These are phyloP conservation scores for Sesia apiformis DNA, from an alignment of 2,888 invertebrate species.

Conservation along the genomic window DNA sequence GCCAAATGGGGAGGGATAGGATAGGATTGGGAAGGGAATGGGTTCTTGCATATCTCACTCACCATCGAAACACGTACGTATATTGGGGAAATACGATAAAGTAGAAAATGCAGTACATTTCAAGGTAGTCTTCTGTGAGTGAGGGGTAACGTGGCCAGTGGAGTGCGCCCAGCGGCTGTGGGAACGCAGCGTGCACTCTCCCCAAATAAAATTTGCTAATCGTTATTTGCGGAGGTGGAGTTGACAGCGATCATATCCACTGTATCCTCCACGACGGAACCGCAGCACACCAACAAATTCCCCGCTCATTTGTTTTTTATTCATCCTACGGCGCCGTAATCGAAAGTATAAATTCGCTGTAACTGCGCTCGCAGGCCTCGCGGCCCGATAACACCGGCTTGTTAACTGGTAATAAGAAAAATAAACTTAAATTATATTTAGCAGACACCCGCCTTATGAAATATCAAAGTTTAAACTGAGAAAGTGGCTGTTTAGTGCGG, in stretches of 20 bases:
- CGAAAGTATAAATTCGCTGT: constrained; percentile 71
- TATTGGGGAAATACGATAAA: too few species aligned
- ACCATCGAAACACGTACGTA: too few species aligned
- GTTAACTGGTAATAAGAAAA: constrained; percentile 67
- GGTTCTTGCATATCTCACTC: too few species aligned
- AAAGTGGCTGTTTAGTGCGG: constrained; percentile 5
- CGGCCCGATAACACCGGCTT: constrained; percentile 57
- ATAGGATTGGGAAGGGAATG: too few species aligned
- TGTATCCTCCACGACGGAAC: constrained; percentile 11
- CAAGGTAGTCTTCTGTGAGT: too few species aligned
- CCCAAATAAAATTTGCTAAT: too few species aligned
- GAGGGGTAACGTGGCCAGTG: too few species aligned
- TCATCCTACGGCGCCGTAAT: constrained; percentile 63
- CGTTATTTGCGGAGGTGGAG: too few species aligned
- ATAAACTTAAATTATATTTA: constrained; percentile 62
- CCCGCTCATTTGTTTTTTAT: constrained; percentile 73
- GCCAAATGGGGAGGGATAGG: too few species aligned
- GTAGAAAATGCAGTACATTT: too few species aligned
- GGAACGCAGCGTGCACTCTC: too few species aligned
- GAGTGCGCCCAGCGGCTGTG: too few species aligned
- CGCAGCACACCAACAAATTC: constrained; percentile 66
- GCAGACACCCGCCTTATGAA: constrained; percentile 36
- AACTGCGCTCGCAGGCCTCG: constrained; percentile 47
- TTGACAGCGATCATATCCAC: constrained; percentile 23
- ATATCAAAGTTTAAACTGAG: constrained; percentile 49